phyloP scores from a whole-genome alignment of 2,113 vertebrate species.

The Cyprinodon tularosa region DNA sequence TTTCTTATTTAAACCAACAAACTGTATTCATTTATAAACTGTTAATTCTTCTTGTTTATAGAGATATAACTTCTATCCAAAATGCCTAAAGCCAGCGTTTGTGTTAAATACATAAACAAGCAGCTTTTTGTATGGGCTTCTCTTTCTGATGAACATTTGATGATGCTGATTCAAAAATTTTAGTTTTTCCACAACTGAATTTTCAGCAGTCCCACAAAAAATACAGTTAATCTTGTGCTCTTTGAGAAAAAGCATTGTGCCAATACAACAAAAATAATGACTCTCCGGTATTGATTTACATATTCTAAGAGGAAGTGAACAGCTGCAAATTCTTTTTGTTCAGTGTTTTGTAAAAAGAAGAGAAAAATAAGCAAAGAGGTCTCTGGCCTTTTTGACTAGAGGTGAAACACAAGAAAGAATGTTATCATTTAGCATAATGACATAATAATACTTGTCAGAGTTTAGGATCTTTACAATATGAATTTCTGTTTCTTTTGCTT shows the following conservation, averaged over 20 bases:
- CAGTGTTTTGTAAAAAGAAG: neutral
- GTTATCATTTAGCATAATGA: neutral
- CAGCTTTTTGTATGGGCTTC: neutral
- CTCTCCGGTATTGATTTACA: constrained; percentile 57
- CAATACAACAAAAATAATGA: constrained; percentile 59
- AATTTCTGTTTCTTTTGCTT: constrained; percentile 17
- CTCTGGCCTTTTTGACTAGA: constrained; percentile 26
- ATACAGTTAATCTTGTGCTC: constrained; percentile 20
- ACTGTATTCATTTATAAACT: neutral
- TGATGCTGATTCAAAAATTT: neutral
- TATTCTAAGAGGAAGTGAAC: constrained; percentile 27
- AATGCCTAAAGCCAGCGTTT: neutral
- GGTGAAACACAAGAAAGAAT: neutral
- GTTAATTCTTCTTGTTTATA: no score
- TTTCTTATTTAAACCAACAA: neutral
- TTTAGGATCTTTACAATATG: neutral
- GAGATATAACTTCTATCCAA: no score
- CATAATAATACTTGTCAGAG: neutral
- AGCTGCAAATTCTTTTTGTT: constrained; percentile 30
- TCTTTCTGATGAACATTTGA: neutral
- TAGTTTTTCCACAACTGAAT: neutral
- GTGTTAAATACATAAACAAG: neutral
- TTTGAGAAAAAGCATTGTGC: constrained; percentile 67
- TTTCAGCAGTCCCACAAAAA: neutral
- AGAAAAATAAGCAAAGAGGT: constrained; percentile 14